Base-by-base conservation (phyloP, 2,113 vertebrate genomes). In the Anseranas semipalmata region DNA sequence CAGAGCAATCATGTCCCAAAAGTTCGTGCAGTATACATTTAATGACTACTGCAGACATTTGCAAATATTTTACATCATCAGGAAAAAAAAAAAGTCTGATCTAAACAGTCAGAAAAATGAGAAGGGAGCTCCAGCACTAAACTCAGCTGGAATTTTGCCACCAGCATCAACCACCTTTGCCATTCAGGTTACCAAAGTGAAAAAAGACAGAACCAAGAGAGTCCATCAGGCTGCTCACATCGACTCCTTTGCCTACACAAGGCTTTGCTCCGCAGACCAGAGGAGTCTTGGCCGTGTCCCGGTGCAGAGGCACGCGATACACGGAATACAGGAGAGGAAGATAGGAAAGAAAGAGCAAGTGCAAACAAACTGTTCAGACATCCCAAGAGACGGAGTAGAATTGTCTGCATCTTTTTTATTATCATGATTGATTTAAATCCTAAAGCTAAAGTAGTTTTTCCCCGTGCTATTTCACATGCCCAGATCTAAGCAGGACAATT, bases 1-100 rank as follows among this genome's bases (percentile, higher is more conserved):
- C 45, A 0, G 1, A 90, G 39, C 50, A 52, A 15, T 46, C 32
- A 39, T 1, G 20, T 84, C 68, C 76, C 56, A 59, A 46, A 90
- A 95, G 71, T 55, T 90, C 67, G 10, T 0, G 11, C 3, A 27
- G 41, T 17, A 79, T 37, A 77, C 55, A 73, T 50, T 53, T 58
- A 83, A 85, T 84, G 79, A 86, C 79, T 77, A 39, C 12, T 79
- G 78, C 53, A 94, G 92, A 85, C 8, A 4, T 59, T 41, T 71
- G 28, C 43, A 59, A 8, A 6, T 56, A 52, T 74, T 90, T 93
- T 37, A 77, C 32, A 67, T 27, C n/a, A n/a, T n/a, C n/a, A 50
- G 25, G 25, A 17, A 46, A 17, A 25, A 1, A 65, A 89, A 74
- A 81, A 77, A 39, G 7, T 12, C 56, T 78, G 74, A 63, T 60